Evolutionary conservation across 2,113 vertebrate genomes (phyloP).

Genomic region (Mormoops blainvillei): DNA sequence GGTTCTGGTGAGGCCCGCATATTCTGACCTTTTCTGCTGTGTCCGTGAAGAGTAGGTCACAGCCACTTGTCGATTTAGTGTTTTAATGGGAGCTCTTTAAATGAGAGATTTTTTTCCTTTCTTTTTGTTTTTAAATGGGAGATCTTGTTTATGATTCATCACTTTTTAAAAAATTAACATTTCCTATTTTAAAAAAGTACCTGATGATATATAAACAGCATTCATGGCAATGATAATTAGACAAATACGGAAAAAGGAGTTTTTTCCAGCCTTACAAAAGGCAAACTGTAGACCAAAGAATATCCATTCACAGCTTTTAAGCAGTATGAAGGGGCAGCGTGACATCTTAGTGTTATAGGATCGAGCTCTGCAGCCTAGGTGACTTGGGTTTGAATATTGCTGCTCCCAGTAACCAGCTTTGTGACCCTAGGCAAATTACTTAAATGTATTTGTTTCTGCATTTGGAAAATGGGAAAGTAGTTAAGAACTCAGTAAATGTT

Average conservation of each 20-base stretch:
- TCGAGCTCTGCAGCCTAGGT: neutral
- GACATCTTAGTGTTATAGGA: neutral
- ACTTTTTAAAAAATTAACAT: neutral
- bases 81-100: neutral
- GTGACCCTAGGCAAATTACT: neutral
- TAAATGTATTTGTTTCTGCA: neutral
- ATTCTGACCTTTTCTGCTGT: neutral
- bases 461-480: neutral
- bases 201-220: neutral
- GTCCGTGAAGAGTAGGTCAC: neutral
- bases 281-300: neutral
- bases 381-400: neutral
- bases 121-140: neutral
- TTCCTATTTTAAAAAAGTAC: neutral
- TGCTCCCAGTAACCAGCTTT: neutral
- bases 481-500: neutral
- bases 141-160: neutral
- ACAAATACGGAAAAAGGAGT: neutral
- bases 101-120: neutral
- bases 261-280: neutral
- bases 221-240: neutral
- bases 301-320: neutral
- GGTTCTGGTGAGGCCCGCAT: neutral
- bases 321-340: neutral
- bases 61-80: neutral